Percentiles rank a stretch among this genome's conserved stretches.
Conservation (phyloP, 2,888 invertebrate genomes). For the Melanostoma mellinum region DNA sequence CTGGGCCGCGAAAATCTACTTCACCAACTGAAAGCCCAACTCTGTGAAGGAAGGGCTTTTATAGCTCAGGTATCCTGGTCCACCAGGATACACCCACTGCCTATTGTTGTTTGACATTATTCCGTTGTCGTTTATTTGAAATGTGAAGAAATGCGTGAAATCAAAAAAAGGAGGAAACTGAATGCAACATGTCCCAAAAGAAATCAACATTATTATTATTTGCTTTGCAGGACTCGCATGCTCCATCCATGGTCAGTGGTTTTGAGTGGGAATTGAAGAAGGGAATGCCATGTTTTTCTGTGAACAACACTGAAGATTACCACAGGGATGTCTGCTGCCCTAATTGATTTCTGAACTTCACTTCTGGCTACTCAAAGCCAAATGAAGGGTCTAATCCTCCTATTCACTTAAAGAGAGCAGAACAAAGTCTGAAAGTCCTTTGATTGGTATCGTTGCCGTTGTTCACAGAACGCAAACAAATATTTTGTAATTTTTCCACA, state of each 20-base stretch:
- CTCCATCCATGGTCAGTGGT: too few species aligned
- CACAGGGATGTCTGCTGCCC: too few species aligned
- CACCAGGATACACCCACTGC: background rate
- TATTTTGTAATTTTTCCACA: too few species aligned
- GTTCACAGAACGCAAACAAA: too few species aligned
- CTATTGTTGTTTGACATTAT: conserved; percentile 10
- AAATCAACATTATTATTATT: conserved; percentile 51
- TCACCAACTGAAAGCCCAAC: conserved; percentile 43
- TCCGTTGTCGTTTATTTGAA: conserved; percentile 76
- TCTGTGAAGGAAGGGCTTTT: conserved; percentile 46
- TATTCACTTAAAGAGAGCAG: too few species aligned
- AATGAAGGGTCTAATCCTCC: too few species aligned
- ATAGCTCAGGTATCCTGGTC: conserved; percentile 30
- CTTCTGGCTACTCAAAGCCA: too few species aligned
- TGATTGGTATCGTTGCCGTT: too few species aligned
- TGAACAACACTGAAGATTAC: too few species aligned
- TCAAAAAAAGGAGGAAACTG: conserved; percentile 74
- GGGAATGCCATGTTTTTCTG: too few species aligned
- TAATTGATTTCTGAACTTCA: too few species aligned
- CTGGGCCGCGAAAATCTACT: conserved; percentile 28
- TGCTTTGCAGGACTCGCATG: background rate
- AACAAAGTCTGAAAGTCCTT: too few species aligned
- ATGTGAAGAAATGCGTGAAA: conserved; percentile 79
- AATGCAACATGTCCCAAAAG: conserved; percentile 54
- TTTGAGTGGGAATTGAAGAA: background rate